Conservation (phyloP, 2,888 invertebrate genomes). For the Dioctria linearis region DNA sequence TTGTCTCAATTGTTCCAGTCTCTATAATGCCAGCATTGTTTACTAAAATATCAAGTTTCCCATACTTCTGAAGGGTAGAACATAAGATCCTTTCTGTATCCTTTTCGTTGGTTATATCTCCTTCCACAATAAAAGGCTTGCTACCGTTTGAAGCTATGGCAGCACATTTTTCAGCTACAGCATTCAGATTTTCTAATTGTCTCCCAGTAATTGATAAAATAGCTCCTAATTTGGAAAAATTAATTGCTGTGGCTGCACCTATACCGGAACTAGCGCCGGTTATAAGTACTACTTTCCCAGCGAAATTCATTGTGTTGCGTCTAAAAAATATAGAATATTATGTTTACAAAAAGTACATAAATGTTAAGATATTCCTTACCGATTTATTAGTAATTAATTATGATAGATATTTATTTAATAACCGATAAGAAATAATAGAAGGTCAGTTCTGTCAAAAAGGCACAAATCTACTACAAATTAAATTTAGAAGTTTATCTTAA, state of each 20-base stretch:
- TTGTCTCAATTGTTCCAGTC: conserved; percentile 87
- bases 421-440: no score
- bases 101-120: conserved; percentile 81
- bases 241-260: conserved; percentile 79
- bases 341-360: no score
- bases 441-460: no score
- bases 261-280: conserved; percentile 85
- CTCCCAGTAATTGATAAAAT: conserved; percentile 78
- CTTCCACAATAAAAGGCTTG: conserved; percentile 76
- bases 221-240: conserved; percentile 79
- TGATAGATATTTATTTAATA: no score
- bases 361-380: no score
- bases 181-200: conserved; percentile 78
- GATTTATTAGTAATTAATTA: no score
- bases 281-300: conserved; percentile 76
- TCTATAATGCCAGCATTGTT: conserved; percentile 93
- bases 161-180: conserved; percentile 75
- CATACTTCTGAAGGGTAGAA: conserved; percentile 81
- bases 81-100: conserved; percentile 82
- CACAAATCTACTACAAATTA: no score
- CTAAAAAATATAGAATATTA: neutral
- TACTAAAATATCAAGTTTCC: conserved; percentile 85
- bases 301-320: conserved; percentile 72
- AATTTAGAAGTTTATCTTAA: no score
- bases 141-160: conserved; percentile 62